Base-by-base conservation (phyloP, 2,888 invertebrate genomes). In the Atrina japonica region DNA sequence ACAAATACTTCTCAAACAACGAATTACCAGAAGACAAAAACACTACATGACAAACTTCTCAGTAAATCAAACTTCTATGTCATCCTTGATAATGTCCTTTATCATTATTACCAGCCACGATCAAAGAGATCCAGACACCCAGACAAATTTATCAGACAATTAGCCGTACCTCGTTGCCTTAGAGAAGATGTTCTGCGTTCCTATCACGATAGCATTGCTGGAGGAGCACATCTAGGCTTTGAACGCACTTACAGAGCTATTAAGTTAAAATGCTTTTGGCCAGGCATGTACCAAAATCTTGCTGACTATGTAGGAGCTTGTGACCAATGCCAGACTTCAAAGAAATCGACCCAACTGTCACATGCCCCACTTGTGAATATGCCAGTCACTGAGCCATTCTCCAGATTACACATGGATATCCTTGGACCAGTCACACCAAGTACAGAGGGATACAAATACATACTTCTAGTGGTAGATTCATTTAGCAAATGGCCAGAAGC, bases 401-500 rank as follows among this genome's bases (percentile, higher is more conserved):
- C 52, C 18, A 23, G 69, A n/a, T n/a, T n/a, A n/a, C n/a, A n/a
- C n/a, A n/a, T n/a, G n/a, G n/a, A n/a, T n/a, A n/a, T n/a, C n/a
- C 7, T 47, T 65, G 18, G n/a, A n/a, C n/a, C n/a, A n/a, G n/a
- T n/a, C n/a, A n/a, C 77, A 77, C 52, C 71, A 75, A 40, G 75
- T 76, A 9, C 73, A 79, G n/a, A 65, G 63, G 14, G 75, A 65
- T 35, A 55, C n/a, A n/a, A n/a, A n/a, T n/a, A n/a, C n/a, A n/a
- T n/a, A n/a, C n/a, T n/a, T n/a, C n/a, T n/a, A n/a, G n/a, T n/a
- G n/a, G n/a, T n/a, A n/a, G n/a, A n/a, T n/a, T n/a, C n/a, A n/a
- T n/a, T n/a, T n/a, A n/a, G 71, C 5, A 58, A 61, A 23, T 80
- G 75, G 73, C 41, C 69, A 43, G 80, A 81, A 61, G 75, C 73